Percentiles rank a stretch among this genome's conserved stretches.
Evolutionary conservation across 2,888 invertebrate species (phyloP).

Genomic region (Polydrusus cervinus): DNA sequence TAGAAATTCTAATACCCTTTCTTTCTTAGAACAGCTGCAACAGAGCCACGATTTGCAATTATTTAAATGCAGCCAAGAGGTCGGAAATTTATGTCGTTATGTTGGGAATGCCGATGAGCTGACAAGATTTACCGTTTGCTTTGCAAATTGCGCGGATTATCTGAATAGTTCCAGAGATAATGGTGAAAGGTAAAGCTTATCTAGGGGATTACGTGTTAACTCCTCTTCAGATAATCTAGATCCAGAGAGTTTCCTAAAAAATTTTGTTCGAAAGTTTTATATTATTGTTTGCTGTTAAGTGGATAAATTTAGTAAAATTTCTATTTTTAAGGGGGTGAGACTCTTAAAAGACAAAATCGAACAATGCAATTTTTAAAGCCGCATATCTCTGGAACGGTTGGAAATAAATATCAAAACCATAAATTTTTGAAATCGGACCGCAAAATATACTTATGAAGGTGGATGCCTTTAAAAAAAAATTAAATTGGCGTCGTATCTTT

Average conservation of each 20-base stretch:
- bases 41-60: slow-evolving; percentile 31
- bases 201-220: neutral
- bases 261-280: neutral
- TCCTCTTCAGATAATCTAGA: neutral
- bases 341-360: no score
- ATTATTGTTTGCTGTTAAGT: neutral
- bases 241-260: neutral
- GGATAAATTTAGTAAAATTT: no score
- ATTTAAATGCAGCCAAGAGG: slow-evolving; percentile 34
- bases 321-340: no score
- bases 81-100: slow-evolving; percentile 38
- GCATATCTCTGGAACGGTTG: no score
- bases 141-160: slow-evolving; percentile 42
- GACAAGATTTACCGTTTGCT: slow-evolving; percentile 45
- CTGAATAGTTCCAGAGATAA: slow-evolving; percentile 21
- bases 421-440: no score
- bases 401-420: no score
- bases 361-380: no score
- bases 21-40: neutral
- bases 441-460: no score
- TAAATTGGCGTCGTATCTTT: no score
- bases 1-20: neutral
- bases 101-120: slow-evolving; percentile 34
- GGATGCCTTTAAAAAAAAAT: no score
- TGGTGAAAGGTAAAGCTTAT: slow-evolving; percentile 10